A percentile compares a stretch with the other conserved stretches of the same genome.
Conservation (phyloP, 2,113 vertebrate species). For the Sminthopsis crassicaudata region DNA sequence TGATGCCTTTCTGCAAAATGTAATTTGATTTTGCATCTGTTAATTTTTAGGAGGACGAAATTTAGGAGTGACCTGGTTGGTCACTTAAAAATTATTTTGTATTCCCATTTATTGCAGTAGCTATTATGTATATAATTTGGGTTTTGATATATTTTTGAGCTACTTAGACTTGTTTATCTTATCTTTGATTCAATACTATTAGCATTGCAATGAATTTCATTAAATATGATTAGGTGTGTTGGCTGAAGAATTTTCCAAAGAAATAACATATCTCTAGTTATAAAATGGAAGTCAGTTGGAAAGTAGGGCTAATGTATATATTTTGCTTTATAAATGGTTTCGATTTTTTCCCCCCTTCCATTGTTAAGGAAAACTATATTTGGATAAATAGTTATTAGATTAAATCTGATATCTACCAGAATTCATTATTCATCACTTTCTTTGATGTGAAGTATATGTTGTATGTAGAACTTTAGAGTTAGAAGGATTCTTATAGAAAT, state of each 20-base stretch:
- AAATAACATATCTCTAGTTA: not conserved
- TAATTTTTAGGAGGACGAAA: not conserved
- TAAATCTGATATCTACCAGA: slow-evolving; percentile 1
- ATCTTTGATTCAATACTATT: not conserved
- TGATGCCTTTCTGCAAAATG: not conserved
- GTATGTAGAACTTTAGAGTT: not conserved
- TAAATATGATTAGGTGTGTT: not conserved
- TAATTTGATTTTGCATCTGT: not conserved
- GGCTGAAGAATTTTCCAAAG: not conserved
- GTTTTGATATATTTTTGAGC: not conserved
- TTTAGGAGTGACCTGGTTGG: not conserved
- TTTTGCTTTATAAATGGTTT: not conserved
- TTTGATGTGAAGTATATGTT: not conserved
- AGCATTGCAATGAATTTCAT: not conserved
- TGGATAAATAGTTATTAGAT: slow-evolving; percentile 35
- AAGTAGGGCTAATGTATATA: not conserved
- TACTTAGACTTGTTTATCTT: not conserved
- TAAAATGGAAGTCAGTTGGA: not conserved
- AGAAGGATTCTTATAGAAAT: not conserved
- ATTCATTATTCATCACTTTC: slow-evolving; percentile 31
- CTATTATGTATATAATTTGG: not conserved
- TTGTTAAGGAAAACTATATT: not conserved
- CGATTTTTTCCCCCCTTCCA: not conserved
- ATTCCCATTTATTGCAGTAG: not conserved
- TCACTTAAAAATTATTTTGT: not conserved